phyloP scores from a whole-genome alignment of 64 coral and sea anemone genomes.

The Montipora cactus region DNA sequence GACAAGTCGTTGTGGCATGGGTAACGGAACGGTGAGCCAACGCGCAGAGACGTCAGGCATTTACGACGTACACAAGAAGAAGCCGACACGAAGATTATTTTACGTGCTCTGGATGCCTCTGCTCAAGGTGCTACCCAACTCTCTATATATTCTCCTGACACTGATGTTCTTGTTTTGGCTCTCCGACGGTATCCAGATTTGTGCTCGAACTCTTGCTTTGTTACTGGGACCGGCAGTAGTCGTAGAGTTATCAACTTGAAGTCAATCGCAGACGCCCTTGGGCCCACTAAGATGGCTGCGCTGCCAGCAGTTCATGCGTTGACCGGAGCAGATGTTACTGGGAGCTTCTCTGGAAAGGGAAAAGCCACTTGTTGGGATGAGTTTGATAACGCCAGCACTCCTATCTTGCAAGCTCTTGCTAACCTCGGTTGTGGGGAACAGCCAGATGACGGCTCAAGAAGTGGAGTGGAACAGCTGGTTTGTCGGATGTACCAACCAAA shows the following conservation, averaged over 20 bases:
- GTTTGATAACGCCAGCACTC: conserved; percentile 48
- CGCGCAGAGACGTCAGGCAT: conserved; percentile 68
- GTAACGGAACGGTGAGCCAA: conserved; percentile 53
- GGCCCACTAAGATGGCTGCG: conserved; percentile 52
- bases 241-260: conserved; percentile 69
- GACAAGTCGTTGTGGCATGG: conserved; percentile 68
- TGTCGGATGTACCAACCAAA: conserved; percentile 59
- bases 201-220: conserved; percentile 18
- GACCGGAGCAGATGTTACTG: conserved; percentile 48
- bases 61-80: conserved; percentile 63
- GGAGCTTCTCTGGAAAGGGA: conserved; percentile 52
- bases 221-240: conserved; percentile 60
- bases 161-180: neutral
- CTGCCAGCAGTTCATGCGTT: conserved; percentile 53
- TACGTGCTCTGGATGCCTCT: conserved; percentile 63
- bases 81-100: conserved; percentile 62
- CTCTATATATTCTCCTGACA: conserved; percentile 60
- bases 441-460: conserved; percentile 42
- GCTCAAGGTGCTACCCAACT: conserved; percentile 57
- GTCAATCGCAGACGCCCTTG: conserved; percentile 74
- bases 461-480: conserved; percentile 49
- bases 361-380: conserved; percentile 58
- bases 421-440: conserved; percentile 56
- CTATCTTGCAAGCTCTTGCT: conserved; percentile 52
- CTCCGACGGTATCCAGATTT: too few relatives aligned